Evolutionary conservation across 2,888 invertebrate species (phyloP), one percentile per base, ranked within the genome.

Genomic region (Lingula anatina): DNA sequence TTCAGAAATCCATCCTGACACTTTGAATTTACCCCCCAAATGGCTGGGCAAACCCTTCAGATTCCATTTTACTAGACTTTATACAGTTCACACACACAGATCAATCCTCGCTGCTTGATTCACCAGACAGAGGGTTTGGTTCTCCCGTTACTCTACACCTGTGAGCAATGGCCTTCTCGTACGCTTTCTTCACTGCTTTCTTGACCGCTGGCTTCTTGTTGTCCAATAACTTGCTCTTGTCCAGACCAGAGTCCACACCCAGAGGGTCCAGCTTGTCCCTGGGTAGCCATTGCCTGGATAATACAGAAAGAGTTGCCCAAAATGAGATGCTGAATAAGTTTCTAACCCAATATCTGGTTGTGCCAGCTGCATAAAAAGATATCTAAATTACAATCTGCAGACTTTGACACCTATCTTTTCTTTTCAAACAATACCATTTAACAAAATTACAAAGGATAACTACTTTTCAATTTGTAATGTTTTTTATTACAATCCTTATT

Each of bases 171-270:
- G 94, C 94, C 73, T 94, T 91, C 67, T 91, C 89, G 67, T 89
- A 95, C 0, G 95, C 95, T 73, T 90, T 91, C 71, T 89, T 88
- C 0, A 95, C 94, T 0, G 94, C 93, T 76, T 94, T 94, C 5
- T 91, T 82, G 48, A 94, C 93, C 0, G 92, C 85, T 0, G 92
- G 90, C 71, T 94, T 95, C 48, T 89, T 85, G 23, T 92, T 90
- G 75, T 94, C 93, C 39, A 88, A 83, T 50, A 89, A 70, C 68
- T 89, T 88, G 4, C 83, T 82, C 70, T 88, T 86, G 71, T 89
- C 90, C 21, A 88, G 73, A 59, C 84, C 84, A 27, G 83, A 79
- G 55, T 86, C 83, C 2, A 85, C 80, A 5, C 86, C 94, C 20
- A 96, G 81, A 4, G 88, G 84, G 67, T 95, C 94, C 27, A 96